A percentile compares a stretch with the other conserved stretches of the same genome.
phyloP scores from a whole-genome alignment of 2,888 invertebrate species.

The Synanthedon tipuliformis region DNA sequence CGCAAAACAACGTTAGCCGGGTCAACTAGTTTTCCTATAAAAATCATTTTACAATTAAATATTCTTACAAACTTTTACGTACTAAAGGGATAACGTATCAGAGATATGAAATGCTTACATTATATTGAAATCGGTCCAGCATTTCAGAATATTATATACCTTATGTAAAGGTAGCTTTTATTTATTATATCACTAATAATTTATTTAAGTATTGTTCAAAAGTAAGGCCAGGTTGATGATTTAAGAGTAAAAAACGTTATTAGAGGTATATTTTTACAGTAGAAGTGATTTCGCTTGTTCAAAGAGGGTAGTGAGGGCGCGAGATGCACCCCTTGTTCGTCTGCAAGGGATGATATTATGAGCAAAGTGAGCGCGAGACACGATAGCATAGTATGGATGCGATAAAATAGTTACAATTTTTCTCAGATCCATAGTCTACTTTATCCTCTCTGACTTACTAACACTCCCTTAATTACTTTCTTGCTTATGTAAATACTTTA shows the following conservation, averaged over 20 bases:
- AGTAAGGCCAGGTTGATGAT: too few species aligned
- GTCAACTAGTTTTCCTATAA: too few species aligned
- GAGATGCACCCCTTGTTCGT: constrained; percentile 51
- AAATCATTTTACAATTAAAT: too few species aligned
- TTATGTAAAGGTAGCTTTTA: too few species aligned
- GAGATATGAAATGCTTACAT: neutral
- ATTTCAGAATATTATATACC: too few species aligned
- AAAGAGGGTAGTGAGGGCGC: constrained; percentile 31
- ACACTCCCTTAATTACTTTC: too few species aligned
- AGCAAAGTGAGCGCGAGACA: constrained; percentile 34
- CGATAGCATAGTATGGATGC: constrained; percentile 16
- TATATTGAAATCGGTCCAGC: neutral
- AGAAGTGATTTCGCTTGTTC: constrained; percentile 55
- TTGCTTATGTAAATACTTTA: too few species aligned
- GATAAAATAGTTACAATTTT: constrained; percentile 1
- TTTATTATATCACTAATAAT: too few species aligned
- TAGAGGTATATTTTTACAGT: constrained; percentile 29
- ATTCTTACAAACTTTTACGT: too few species aligned
- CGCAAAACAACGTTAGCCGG: too few species aligned
- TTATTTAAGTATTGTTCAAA: too few species aligned
- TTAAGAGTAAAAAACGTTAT: neutral
- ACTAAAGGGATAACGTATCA: too few species aligned
- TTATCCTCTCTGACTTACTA: neutral
- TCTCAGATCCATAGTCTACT: neutral
- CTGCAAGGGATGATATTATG: constrained; percentile 53